phyloP scores from a whole-genome alignment of 2,797 vertebrate species.

The Sylvilagus floridanus region DNA sequence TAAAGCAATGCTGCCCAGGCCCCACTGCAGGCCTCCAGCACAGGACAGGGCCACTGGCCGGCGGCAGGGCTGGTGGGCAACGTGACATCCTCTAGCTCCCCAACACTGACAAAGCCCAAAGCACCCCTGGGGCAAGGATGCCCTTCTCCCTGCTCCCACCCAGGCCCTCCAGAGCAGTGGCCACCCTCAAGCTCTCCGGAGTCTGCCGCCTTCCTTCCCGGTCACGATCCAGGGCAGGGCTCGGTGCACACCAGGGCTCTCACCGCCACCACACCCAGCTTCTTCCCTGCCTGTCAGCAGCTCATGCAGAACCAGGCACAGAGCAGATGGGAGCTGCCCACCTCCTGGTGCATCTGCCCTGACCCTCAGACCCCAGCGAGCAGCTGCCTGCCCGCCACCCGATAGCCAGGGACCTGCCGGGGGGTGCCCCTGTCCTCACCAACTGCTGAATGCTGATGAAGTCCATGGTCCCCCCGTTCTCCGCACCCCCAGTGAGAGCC shows the following conservation, averaged over 20 bases:
- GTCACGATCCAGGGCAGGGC: not conserved
- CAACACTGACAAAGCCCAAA: not conserved
- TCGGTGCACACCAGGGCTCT: not conserved
- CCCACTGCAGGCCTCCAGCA: no score
- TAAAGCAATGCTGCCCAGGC: not conserved
- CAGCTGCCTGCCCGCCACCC: not conserved
- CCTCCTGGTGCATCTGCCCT: not conserved
- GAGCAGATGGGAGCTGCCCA: no score
- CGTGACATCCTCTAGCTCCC: not conserved
- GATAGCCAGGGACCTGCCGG: no score
- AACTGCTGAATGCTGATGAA: conserved; percentile 81
- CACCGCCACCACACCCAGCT: rapidly evolving
- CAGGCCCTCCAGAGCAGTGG: not conserved
- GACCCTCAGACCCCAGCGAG: not conserved
- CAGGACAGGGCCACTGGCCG: not conserved
- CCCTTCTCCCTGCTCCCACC: no score
- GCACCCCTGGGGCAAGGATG: not conserved
- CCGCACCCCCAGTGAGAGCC: not conserved
- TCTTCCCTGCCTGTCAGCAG: not conserved
- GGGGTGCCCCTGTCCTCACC: conserved; percentile 66
- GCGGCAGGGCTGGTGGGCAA: no score
- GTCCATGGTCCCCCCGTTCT: conserved; percentile 82
- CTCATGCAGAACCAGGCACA: not conserved
- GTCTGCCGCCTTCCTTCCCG: not conserved
- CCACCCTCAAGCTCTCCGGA: not conserved